Evolutionary conservation across 2,113 vertebrate genomes (phyloP).

Genomic region (Phylloscopus whistleri): DNA sequence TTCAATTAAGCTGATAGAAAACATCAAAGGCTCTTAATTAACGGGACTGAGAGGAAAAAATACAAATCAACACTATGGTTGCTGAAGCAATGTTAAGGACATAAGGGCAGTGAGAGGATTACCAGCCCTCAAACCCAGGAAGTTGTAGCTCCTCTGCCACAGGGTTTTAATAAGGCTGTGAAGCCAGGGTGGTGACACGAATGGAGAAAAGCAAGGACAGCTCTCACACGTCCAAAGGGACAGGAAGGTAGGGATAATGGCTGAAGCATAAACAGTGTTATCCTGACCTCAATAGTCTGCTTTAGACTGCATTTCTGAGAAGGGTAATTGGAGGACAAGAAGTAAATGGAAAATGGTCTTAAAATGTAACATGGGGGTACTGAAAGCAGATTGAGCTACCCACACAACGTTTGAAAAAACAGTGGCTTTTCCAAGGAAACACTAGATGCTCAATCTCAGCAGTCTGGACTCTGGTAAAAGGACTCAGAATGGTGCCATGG

Average conservation of each 20-base stretch:
- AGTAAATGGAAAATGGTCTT: not conserved
- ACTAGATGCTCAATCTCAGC: not conserved
- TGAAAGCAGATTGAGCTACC: not conserved
- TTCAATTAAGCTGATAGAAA: not conserved
- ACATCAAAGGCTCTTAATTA: not conserved
- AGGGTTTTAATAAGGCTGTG: not conserved
- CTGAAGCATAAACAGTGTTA: not conserved
- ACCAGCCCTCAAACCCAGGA: not conserved
- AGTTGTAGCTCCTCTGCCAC: not conserved
- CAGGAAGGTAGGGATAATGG: not conserved
- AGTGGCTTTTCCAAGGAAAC: not conserved
- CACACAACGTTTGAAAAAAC: not conserved
- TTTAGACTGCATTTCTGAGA: not conserved
- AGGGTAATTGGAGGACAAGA: not conserved
- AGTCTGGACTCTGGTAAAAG: not conserved
- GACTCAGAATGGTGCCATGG: not conserved
- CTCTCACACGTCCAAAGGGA: not conserved
- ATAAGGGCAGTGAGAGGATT: not conserved
- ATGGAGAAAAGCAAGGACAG: not conserved
- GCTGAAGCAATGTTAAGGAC: not conserved
- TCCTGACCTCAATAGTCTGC: not conserved
- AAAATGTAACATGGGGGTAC: not conserved
- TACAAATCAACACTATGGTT: not conserved
- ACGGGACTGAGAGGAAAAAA: not conserved
- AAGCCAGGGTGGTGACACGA: not conserved